These are phyloP conservation scores for Catocala fraxini DNA, from an alignment of 2,888 invertebrate species.

Conservation along the genomic window DNA sequence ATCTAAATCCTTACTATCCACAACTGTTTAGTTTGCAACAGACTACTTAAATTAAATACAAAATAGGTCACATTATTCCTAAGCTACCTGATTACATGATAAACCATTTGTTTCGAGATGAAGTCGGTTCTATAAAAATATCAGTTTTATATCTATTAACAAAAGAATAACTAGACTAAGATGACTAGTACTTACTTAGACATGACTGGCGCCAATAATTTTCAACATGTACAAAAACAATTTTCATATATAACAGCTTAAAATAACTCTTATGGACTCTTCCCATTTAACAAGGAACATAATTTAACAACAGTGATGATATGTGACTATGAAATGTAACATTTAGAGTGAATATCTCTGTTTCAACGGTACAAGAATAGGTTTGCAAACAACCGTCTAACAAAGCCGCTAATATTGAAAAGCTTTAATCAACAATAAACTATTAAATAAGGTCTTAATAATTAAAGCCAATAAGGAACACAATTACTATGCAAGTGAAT, in stretches of 20 bases:
- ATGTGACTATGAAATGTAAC: slow-evolving; percentile 43
- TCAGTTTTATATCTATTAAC: slow-evolving; percentile 35
- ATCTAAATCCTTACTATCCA: no score
- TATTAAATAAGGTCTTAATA: slow-evolving; percentile 33
- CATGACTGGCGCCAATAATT: slow-evolving; percentile 32
- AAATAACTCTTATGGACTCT: slow-evolving; percentile 16
- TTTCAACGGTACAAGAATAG: slow-evolving; percentile 15
- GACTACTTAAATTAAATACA: background rate
- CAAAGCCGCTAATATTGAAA: slow-evolving; percentile 21
- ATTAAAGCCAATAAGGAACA: slow-evolving; percentile 45
- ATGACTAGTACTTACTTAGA: slow-evolving; percentile 35
- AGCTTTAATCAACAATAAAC: slow-evolving; percentile 29
- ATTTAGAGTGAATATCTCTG: slow-evolving; percentile 28
- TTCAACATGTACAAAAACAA: slow-evolving; percentile 7
- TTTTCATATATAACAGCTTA: slow-evolving; percentile 7
- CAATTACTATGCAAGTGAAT: slow-evolving; percentile 32
- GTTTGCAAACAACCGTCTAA: slow-evolving; percentile 22
- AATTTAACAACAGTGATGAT: slow-evolving; percentile 35
- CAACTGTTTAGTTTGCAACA: slow-evolving; percentile 3
- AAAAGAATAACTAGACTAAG: slow-evolving; percentile 33
- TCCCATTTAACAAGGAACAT: slow-evolving; percentile 1
- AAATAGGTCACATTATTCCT: slow-evolving; percentile 13
- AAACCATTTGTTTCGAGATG: slow-evolving; percentile 16
- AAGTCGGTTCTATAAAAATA: slow-evolving; percentile 50
- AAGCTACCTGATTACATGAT: slow-evolving; percentile 22